Evolutionary conservation across 2,888 invertebrate species (phyloP), one percentile per base, ranked within the genome.

Genomic region (Amphipoea oculea): DNA sequence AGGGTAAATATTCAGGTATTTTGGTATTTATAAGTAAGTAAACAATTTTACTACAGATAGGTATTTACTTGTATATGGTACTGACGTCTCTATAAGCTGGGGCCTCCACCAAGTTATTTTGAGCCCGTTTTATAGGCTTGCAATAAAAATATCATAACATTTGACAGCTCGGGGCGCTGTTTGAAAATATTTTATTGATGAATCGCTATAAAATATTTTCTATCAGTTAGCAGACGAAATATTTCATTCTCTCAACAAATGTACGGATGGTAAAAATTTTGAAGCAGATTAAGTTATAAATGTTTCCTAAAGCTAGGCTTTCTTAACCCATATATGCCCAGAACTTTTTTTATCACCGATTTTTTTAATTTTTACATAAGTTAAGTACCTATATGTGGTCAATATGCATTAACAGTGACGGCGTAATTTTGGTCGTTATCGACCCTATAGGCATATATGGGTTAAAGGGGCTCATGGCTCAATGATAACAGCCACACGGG

Each of bases 111-210:
- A 79, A 86, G 85, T 82, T 84, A 87, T 86, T 88, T 87, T 75
- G 62, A 85, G 78, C 76, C 66, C 68, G 69, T 84, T 90, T 90
- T 90, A 91, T 87, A 71, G 81, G 67, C 65, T 54, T 11, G 82
- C 84, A 87, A 90, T 91, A 90, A 91, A 91, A 91, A 88, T 85
- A 88, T 86, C 88, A 89, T 91, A 88, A 89, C 79, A 84, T 90
- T 90, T 90, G 88, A 90, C 87, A 88, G 89, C 86, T 76, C 76
- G 14, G 73, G 73, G 82, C 78, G 89, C 82, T 79, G 85, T 89
- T 88, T 81, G 84, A 78, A 89, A 87, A 86, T 88, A 87, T 90
- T 89, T 89, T 91, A 91, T 88, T 85, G 86, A 85, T 84, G 84
- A 88, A 84, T 82, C 63, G 84, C 74, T 77, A 75, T 88, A 88